Conservation (phyloP, 2,888 invertebrate genomes). For the Oscheius sp. region DNA sequence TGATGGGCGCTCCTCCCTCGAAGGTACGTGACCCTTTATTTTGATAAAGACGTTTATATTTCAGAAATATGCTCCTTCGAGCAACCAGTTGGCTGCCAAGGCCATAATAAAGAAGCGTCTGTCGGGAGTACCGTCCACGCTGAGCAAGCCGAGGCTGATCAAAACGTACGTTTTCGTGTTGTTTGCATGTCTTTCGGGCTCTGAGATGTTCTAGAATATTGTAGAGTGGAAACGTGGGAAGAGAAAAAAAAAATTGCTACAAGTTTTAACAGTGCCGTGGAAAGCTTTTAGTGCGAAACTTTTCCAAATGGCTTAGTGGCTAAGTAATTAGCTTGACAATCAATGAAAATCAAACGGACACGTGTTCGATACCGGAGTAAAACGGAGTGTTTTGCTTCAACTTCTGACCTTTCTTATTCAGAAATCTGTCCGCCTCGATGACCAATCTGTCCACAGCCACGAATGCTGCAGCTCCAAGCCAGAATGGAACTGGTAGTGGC, state of each 20-base stretch:
- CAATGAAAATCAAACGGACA: neutral
- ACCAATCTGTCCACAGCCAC: no score
- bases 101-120: conserved; percentile 26
- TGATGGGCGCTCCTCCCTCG: conserved; percentile 43
- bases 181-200: no score
- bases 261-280: neutral
- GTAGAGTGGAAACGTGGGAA: no score
- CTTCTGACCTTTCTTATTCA: no score
- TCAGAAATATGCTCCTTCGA: neutral
- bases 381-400: no score
- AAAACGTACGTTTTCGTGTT: conserved; percentile 1
- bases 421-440: no score
- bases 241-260: neutral
- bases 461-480: no score
- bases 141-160: conserved; percentile 11
- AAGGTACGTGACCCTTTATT: conserved; percentile 14
- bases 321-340: neutral
- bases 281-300: neutral
- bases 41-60: neutral
- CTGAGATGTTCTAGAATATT: no score
- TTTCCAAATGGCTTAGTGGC: neutral
- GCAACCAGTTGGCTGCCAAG: conserved; percentile 5
- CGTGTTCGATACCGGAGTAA: neutral
- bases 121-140: conserved; percentile 3
- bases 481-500: no score